Evolutionary conservation across 2,888 invertebrate species (phyloP).

Genomic region (Watsonalla cultraria): DNA sequence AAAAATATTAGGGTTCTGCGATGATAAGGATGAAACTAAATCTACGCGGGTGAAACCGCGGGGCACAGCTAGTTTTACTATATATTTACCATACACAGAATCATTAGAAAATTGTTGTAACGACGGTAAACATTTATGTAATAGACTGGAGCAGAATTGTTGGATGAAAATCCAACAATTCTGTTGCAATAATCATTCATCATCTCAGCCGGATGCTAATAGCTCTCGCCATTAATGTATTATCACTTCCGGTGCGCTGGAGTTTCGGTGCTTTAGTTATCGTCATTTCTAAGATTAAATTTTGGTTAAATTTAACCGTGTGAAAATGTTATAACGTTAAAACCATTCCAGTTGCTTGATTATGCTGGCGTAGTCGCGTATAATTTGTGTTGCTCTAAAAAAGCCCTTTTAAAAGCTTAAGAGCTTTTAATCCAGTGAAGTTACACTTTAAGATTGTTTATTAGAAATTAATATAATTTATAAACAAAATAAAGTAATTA

Average conservation of each 20-base stretch:
- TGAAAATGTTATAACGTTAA: constrained; percentile 7
- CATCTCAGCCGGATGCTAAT: constrained; percentile 44
- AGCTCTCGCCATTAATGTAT: constrained; percentile 54
- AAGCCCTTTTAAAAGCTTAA: background rate
- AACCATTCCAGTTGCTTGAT: background rate
- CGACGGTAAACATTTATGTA: no score
- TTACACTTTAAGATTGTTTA: no score
- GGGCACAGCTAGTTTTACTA: no score
- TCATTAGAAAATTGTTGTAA: no score
- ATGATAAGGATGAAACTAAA: no score
- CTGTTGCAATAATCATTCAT: constrained; percentile 14
- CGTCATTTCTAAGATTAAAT: constrained; percentile 28
- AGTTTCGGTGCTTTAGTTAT: constrained; percentile 20
- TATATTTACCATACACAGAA: no score
- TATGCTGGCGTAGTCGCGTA: background rate
- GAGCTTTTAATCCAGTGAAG: no score
- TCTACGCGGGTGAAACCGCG: no score
- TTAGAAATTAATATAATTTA: no score
- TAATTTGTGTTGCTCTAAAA: background rate
- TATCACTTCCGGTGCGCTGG: constrained; percentile 56
- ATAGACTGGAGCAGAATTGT: no score
- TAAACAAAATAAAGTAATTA: no score
- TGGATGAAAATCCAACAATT: background rate
- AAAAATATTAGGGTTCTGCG: no score
- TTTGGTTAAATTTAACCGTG: constrained; percentile 23